Base-by-base conservation (phyloP, 2,113 vertebrate species). In the Psettodes erumei region DNA sequence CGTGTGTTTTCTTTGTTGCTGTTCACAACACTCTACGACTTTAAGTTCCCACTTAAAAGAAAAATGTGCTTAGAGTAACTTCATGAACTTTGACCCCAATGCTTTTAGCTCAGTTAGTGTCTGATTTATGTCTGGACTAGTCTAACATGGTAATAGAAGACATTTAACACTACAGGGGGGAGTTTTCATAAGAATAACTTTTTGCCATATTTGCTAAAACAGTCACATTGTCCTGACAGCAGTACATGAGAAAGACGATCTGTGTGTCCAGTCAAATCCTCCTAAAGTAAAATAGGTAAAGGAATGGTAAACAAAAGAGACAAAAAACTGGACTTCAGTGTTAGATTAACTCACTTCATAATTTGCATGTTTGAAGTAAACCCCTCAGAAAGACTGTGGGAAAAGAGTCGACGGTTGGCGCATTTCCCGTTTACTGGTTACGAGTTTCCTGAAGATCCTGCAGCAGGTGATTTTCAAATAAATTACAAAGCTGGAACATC, bases 11-110 rank as follows among this genome's bases (percentile, higher is more conserved):
- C 33, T 64, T 42, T 50, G 51, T 16, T 4, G 11, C 18, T 25
- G 8, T n/a, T n/a, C 32, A 43, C 13, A 61, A 6, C 16, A 56
- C 12, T n/a, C 28, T 6, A 48, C 16, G 27, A 43, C 58, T 23
- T 73, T n/a, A 8, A 4, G 7, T 56, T 68, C 56, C 28, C 62
- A 45, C 16, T 65, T 12, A 48, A n/a, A n/a, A n/a, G n/a, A 71
- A 45, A 33, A 30, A 50, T 60, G 10, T 48, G 15, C 6, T 28
- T 25, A n/a, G 23, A 18, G 5, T 5, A 30, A 65, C 11, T 45
- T 10, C 6, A 7, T 50, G 32, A 60, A n/a, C 40, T 55, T 51
- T 56, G 61, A 63, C 56, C 58, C 23, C 27, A 8, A 45, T 27
- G 33, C 28, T 40, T 4, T 67, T 47, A 25, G 21, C 48, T 28